phyloP scores from a whole-genome alignment of 1,140 invertebrate genomes.

The Diabrotica undecimpunctata region DNA sequence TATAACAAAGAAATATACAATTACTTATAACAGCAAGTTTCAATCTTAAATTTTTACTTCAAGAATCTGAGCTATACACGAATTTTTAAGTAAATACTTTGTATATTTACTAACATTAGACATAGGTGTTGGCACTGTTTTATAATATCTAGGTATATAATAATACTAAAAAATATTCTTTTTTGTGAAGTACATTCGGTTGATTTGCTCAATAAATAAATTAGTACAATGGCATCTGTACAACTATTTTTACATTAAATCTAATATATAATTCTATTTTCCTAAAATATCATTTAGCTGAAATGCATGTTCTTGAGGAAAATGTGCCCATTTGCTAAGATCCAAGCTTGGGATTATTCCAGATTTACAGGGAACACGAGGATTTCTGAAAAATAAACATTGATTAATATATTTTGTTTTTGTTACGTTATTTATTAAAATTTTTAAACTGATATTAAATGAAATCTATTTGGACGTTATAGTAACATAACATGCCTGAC shows the following conservation, averaged over 20 bases:
- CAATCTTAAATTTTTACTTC: too few relatives aligned
- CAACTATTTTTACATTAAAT: neutral
- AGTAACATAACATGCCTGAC: neutral
- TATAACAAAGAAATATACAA: too few relatives aligned
- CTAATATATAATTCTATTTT: slow-evolving; percentile 11
- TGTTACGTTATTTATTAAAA: neutral
- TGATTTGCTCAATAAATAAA: neutral
- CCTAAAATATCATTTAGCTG: slow-evolving; percentile 17
- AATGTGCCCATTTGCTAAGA: slow-evolving; percentile 84
- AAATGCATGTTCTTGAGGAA: slow-evolving; percentile 37
- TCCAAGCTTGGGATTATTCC: slow-evolving; percentile 82
- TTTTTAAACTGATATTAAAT: neutral
- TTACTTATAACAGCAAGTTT: too few relatives aligned
- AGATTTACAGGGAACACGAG: slow-evolving; percentile 82
- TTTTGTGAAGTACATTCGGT: too few relatives aligned
- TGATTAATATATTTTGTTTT: neutral
- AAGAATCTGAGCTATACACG: too few relatives aligned
- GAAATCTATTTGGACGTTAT: too few relatives aligned
- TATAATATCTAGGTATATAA: too few relatives aligned
- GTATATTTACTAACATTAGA: too few relatives aligned
- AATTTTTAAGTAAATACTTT: too few relatives aligned
- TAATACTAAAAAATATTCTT: too few relatives aligned
- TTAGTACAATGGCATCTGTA: slow-evolving; percentile 4
- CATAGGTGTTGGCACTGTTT: too few relatives aligned
- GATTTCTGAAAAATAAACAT: slow-evolving; percentile 65